phyloP scores from a whole-genome alignment of 2,113 vertebrate species.

The Eubucco bourcierii region DNA sequence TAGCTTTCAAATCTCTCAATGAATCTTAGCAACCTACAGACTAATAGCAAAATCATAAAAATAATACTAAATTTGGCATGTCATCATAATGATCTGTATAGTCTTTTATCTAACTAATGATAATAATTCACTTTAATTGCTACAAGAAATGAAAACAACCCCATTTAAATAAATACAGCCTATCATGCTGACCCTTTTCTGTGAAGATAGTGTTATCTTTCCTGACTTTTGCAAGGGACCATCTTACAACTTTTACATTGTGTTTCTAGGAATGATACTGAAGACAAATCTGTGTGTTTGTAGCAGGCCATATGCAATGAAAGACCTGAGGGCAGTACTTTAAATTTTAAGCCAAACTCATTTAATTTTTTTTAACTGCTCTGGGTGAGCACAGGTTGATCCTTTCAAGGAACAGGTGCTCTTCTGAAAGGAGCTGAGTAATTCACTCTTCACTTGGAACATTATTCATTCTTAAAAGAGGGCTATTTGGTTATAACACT shows the following conservation, averaged over 20 bases:
- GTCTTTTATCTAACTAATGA: neutral
- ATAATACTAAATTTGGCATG: neutral
- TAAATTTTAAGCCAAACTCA: neutral
- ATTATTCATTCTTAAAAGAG: neutral
- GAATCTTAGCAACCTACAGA: neutral
- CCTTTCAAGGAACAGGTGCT: neutral
- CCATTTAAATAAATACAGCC: neutral
- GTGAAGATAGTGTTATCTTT: neutral
- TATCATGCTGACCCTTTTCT: neutral
- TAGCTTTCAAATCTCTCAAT: neutral
- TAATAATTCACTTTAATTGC: neutral
- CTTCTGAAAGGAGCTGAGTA: neutral
- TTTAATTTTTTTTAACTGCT: neutral
- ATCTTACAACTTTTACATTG: neutral
- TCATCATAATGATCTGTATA: neutral
- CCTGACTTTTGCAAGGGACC: neutral
- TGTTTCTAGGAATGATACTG: neutral
- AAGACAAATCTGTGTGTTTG: neutral
- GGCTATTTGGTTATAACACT: neutral
- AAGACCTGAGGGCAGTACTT: neutral
- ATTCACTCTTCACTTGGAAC: neutral
- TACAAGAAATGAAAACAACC: neutral
- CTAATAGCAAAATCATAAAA: neutral
- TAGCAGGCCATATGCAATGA: fast-evolving
- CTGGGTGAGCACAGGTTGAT: neutral